A percentile compares a stretch with the other conserved stretches of the same genome.
Evolutionary conservation across 2,888 invertebrate genomes (phyloP).

Genomic region (Malthinus seriepunctatus): DNA sequence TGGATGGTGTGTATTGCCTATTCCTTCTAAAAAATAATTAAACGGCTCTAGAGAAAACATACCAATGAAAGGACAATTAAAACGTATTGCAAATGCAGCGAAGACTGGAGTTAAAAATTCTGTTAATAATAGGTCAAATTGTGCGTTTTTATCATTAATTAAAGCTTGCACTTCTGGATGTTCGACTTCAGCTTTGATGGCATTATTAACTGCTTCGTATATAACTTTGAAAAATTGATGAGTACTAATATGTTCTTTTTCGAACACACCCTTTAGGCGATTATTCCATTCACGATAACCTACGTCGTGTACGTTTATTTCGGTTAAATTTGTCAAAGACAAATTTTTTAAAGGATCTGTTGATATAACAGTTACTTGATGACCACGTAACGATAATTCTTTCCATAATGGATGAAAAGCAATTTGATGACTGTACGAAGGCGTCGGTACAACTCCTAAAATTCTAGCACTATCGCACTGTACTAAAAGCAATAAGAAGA

Average conservation of each 20-base stretch:
- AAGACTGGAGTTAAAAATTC: neutral
- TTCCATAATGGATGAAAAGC: conserved; percentile 54
- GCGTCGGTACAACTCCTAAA: conserved; percentile 52
- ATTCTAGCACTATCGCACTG: conserved; percentile 45
- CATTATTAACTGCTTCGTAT: too few species aligned
- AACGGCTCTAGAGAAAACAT: neutral
- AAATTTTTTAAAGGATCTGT: conserved; percentile 51
- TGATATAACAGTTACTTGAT: conserved; percentile 56
- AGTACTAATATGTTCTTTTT: neutral
- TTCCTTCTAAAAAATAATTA: neutral
- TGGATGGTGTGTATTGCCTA: neutral
- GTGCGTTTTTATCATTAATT: conserved; percentile 6
- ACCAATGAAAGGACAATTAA: neutral
- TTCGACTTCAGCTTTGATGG: conserved; percentile 13
- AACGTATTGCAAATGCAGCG: neutral
- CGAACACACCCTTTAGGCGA: neutral
- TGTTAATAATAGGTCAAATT: neutral
- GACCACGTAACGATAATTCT: conserved; percentile 55
- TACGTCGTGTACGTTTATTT: conserved; percentile 47
- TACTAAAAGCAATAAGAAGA: too few species aligned
- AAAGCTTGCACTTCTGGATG: conserved; percentile 42
- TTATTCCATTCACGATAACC: conserved; percentile 39
- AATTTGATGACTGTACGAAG: conserved; percentile 57
- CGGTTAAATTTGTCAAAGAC: conserved; percentile 48
- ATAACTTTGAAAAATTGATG: too few species aligned